Evolutionary conservation across 2,113 vertebrate genomes (phyloP).

Genomic region (Rafetus swinhoei): DNA sequence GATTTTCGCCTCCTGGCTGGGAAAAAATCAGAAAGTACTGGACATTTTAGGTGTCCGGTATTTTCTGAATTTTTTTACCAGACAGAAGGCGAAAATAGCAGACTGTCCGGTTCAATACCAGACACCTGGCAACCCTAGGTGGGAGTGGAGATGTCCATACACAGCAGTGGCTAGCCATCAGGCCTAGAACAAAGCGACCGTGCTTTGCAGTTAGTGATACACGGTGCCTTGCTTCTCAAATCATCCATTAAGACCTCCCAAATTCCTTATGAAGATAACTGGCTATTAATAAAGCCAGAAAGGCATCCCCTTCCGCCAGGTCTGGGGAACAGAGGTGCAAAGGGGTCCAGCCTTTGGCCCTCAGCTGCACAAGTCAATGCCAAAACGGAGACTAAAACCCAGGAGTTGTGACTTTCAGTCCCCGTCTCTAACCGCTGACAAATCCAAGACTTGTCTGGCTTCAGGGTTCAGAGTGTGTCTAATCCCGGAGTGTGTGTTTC

Average conservation of each 20-base stretch:
- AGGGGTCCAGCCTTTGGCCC: not conserved
- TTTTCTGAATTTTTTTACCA: too few relatives aligned
- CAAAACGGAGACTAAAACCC: not conserved
- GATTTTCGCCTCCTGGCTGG: too few relatives aligned
- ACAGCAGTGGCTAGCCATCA: not conserved
- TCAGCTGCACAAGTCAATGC: not conserved
- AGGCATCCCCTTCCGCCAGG: not conserved
- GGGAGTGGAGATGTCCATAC: not conserved
- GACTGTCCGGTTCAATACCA: too few relatives aligned
- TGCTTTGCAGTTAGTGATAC: not conserved
- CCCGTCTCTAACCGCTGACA: not conserved
- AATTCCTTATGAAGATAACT: not conserved
- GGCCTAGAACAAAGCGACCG: not conserved
- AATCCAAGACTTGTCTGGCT: not conserved
- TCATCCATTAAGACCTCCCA: accelerated
- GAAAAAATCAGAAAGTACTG: too few relatives aligned
- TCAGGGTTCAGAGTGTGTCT: not conserved
- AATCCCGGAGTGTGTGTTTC: not conserved
- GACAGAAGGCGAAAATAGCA: too few relatives aligned
- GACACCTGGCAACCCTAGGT: too few relatives aligned
- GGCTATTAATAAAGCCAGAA: not conserved
- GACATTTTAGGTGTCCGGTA: too few relatives aligned
- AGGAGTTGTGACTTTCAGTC: not conserved
- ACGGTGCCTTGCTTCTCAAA: not conserved
- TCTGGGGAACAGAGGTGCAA: not conserved